Evolutionary conservation across 2,113 vertebrate species (phyloP).

Genomic region (Mus spicilegus): DNA sequence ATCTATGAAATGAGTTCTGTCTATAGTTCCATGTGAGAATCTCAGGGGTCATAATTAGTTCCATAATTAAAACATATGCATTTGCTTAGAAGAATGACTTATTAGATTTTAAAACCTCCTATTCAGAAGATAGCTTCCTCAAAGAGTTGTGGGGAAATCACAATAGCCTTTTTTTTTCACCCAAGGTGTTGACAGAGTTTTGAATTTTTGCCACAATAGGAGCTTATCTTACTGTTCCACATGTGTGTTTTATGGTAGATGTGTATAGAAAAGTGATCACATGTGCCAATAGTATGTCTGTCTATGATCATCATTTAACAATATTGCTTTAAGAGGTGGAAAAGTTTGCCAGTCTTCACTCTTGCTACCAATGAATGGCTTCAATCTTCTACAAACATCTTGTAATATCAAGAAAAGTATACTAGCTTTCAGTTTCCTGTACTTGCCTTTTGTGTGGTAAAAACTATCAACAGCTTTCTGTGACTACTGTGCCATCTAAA

Average conservation of each 20-base stretch:
- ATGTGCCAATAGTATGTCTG: background rate
- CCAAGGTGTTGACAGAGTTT: background rate
- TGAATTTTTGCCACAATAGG: background rate
- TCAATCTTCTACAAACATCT: background rate
- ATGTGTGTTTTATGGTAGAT: background rate
- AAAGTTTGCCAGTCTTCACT: background rate
- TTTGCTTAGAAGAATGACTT: background rate
- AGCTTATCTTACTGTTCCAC: slow-evolving; percentile 46
- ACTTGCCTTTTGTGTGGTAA: slow-evolving; percentile 7
- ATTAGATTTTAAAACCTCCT: slow-evolving; percentile 17
- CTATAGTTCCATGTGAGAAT: background rate
- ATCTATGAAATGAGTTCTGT: background rate
- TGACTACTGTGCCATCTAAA: background rate
- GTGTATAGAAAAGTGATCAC: background rate
- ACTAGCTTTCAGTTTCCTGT: background rate
- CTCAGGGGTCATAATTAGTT: background rate
- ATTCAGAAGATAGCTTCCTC: background rate
- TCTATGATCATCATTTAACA: background rate
- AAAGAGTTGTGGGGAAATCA: background rate
- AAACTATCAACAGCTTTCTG: background rate
- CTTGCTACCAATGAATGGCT: background rate
- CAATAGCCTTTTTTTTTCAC: background rate
- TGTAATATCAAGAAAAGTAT: background rate
- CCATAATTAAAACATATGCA: background rate
- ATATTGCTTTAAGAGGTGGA: background rate